Conservation (phyloP, 2,888 invertebrate genomes). For the Limnephilus lunatus region DNA sequence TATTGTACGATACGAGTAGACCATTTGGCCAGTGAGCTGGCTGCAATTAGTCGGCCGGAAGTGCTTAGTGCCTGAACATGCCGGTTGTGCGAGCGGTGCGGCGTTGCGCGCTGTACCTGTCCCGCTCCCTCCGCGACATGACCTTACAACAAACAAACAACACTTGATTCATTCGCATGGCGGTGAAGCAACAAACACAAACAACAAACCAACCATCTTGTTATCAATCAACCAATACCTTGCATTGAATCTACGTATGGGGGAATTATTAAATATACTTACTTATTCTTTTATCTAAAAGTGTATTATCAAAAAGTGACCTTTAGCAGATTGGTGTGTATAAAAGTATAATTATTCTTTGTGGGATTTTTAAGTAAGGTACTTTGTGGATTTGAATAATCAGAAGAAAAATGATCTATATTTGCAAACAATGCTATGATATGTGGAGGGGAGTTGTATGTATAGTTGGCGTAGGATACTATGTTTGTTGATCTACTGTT, state of each 20-base stretch:
- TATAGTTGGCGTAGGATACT: not conserved
- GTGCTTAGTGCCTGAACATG: conserved; percentile 65
- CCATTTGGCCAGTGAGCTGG: conserved; percentile 51
- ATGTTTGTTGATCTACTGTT: conserved; percentile 31
- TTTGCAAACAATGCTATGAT: not conserved
- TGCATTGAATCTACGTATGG: conserved; percentile 52
- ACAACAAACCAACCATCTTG: not conserved
- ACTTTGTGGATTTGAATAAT: conserved; percentile 27
- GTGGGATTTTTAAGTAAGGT: conserved; percentile 30
- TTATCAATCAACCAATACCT: conserved; percentile 47
- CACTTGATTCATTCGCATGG: conserved; percentile 54
- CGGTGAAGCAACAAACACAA: not conserved
- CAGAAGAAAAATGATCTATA: not conserved
- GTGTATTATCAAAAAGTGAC: conserved; percentile 50
- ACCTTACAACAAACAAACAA: conserved; percentile 48
- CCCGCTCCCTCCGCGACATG: conserved; percentile 42
- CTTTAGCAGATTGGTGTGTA: conserved; percentile 45
- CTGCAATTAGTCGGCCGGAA: conserved; percentile 55
- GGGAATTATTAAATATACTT: conserved; percentile 38
- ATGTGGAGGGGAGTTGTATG: not conserved
- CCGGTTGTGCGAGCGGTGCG: not conserved
- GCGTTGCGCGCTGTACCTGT: conserved; percentile 6
- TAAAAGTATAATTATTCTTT: conserved; percentile 46
- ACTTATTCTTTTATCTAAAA: conserved; percentile 42
- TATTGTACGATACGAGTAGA: conserved; percentile 54